phyloP scores from a whole-genome alignment of 2,888 invertebrate species.

The Hydrotaea diabolus region DNA sequence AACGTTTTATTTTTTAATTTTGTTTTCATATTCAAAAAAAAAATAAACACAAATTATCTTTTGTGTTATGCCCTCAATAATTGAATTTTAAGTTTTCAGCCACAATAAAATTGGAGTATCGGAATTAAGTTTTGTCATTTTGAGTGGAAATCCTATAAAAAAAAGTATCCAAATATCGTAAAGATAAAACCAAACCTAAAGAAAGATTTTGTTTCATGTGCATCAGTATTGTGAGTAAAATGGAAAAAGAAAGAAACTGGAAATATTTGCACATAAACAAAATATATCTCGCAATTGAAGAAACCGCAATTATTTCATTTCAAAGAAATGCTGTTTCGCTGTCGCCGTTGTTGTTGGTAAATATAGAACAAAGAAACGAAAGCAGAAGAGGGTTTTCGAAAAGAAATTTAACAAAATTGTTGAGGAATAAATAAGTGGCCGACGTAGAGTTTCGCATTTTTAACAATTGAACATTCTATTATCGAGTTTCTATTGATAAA shows the following conservation, averaged over 20 bases:
- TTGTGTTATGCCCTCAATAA: too few species aligned
- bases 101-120: too few species aligned
- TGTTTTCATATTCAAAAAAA: too few species aligned
- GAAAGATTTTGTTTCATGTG: background rate
- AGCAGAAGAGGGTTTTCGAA: background rate
- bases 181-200: slow-evolving; percentile 9
- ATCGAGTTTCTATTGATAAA: too few species aligned
- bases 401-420: slow-evolving; percentile 24
- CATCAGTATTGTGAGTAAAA: slow-evolving; percentile 2
- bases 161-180: slow-evolving; percentile 18
- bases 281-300: slow-evolving; percentile 19
- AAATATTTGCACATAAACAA: slow-evolving; percentile 29
- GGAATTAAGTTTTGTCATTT: background rate
- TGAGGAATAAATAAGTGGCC: background rate
- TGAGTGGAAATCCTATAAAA: background rate
- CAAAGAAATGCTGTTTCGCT: slow-evolving; percentile 32
- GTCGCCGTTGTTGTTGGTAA: background rate
- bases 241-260: background rate
- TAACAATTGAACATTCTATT: background rate
- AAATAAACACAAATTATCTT: too few species aligned
- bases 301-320: background rate
- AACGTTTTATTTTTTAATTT: too few species aligned
- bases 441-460: background rate
- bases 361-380: slow-evolving; percentile 28
- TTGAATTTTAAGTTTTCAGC: too few species aligned